Evolutionary conservation across 2,113 vertebrate species (phyloP), one percentile per base, ranked within the genome.

Genomic region (Hymenochirus boettgeri): DNA sequence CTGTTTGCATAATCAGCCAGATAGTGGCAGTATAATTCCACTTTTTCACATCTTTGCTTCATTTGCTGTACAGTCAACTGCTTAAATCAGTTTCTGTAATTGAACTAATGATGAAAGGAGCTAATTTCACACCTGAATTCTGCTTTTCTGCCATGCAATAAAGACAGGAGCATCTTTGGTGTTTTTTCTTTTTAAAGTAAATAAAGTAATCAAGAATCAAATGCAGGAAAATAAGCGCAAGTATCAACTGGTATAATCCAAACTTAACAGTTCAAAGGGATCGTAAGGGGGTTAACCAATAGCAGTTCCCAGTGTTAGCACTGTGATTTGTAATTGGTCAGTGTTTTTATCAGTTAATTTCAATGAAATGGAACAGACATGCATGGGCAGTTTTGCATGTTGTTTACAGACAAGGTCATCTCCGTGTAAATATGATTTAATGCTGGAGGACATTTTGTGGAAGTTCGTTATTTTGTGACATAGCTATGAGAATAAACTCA

Each of bases 61-160:
- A n/a, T 25, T 24, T 66, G 27, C 21, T 25, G 62, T 22, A 26
- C 51, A 50, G 54, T 39, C 27, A 23, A 19, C 29, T 50, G 45
- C 63, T 39, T 51, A 66, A 37, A 66, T 39, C 55, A 51, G 31
- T 65, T 37, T 48, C 53, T 24, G 53, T 59, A 59, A 59, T 50
- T 58, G 55, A 52, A 59, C 56, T 59, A 59, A 65, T 46, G 39
- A 57, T 57, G 39, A 66, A 58, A 66, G n/a, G 25, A 59, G 13
- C 31, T 24, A 59, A 45, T 42, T 52, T 59, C 47, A 59, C 46
- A 59, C 24, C 56, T 59, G 31, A 26, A 23, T 37, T 46, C 31
- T 26, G 18, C 13, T 52, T 58, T 24, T 57, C 26, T 47, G 39
- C 52, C 39, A 54, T 10, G 19, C 42, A 57, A 35, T 33, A 57